A percentile compares a stretch with the other conserved stretches of the same genome.
Evolutionary conservation across 2,113 vertebrate genomes (phyloP).

Genomic region (Pollimyrus isidori): DNA sequence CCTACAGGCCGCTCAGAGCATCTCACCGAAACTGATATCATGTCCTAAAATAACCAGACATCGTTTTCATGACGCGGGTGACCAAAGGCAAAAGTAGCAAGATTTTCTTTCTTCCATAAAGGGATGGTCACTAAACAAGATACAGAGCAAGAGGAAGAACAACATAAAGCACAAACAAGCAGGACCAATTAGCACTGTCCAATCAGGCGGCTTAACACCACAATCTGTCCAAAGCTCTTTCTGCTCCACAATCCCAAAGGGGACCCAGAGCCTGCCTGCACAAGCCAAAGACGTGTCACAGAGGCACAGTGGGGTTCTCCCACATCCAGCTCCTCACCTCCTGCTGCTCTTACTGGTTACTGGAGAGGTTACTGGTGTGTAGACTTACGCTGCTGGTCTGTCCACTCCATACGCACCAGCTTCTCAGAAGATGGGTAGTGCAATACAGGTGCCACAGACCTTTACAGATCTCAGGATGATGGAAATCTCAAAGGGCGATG

Average conservation of each 20-base stretch:
- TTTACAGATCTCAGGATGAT: background rate
- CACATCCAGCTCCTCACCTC: background rate
- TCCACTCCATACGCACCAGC: background rate
- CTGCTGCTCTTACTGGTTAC: background rate
- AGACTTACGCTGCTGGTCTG: background rate
- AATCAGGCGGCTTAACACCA: background rate
- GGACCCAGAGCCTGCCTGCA: background rate
- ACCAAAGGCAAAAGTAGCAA: background rate
- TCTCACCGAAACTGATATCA: background rate
- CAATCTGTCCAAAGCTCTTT: background rate
- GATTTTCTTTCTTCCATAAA: background rate
- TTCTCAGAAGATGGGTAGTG: background rate
- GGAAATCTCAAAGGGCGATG: background rate
- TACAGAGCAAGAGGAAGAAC: background rate
- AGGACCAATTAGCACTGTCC: background rate
- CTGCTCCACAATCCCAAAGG: background rate
- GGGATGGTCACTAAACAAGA: background rate
- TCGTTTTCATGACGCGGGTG: background rate
- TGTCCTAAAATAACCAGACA: background rate
- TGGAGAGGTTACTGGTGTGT: background rate
- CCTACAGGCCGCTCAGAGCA: background rate
- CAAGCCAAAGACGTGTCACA: background rate
- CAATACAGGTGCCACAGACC: background rate
- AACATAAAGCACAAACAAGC: background rate
- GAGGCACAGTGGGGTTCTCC: background rate